These are phyloP conservation scores for Ectemnius cavifrons DNA, from an alignment of 2,888 invertebrate genomes.

Conservation along the genomic window DNA sequence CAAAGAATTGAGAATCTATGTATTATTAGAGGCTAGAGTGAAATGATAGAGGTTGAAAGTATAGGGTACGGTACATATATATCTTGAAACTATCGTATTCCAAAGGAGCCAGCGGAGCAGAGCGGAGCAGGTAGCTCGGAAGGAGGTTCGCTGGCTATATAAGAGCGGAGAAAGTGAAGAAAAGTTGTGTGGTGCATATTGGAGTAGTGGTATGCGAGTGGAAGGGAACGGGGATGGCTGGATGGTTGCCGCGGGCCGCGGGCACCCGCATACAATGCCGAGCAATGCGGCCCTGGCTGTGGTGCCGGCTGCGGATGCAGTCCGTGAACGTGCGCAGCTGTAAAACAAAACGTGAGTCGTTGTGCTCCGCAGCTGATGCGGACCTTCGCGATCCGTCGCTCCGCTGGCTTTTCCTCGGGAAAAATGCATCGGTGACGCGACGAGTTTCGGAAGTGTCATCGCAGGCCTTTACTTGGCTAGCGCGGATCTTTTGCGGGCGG, in stretches of 20 bases:
- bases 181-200: too few relatives aligned
- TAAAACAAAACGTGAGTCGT: constrained; percentile 67
- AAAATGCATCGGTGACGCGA: constrained; percentile 48
- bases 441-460: constrained; percentile 39
- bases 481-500: neutral
- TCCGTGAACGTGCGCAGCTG: constrained; percentile 67
- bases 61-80: neutral
- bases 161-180: too few relatives aligned
- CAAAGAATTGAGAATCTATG: too few relatives aligned
- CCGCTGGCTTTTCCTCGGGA: constrained; percentile 48
- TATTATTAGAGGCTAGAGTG: too few relatives aligned
- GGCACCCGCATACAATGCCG: constrained; percentile 31
- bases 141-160: too few relatives aligned
- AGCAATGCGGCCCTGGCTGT: constrained; percentile 42
- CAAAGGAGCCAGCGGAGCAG: too few relatives aligned
- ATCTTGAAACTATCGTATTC: too few relatives aligned
- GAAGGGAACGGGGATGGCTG: too few relatives aligned
- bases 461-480: constrained; percentile 17
- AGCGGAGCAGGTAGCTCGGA: too few relatives aligned
- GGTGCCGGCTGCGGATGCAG: constrained; percentile 55
- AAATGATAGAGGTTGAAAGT: neutral
- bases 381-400: constrained; percentile 31
- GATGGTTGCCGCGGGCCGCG: constrained; percentile 4
- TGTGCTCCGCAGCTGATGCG: constrained; percentile 62
- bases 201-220: too few relatives aligned